These are phyloP conservation scores for Diplolepis rosae DNA, from an alignment of 2,888 invertebrate genomes.

Conservation along the genomic window DNA sequence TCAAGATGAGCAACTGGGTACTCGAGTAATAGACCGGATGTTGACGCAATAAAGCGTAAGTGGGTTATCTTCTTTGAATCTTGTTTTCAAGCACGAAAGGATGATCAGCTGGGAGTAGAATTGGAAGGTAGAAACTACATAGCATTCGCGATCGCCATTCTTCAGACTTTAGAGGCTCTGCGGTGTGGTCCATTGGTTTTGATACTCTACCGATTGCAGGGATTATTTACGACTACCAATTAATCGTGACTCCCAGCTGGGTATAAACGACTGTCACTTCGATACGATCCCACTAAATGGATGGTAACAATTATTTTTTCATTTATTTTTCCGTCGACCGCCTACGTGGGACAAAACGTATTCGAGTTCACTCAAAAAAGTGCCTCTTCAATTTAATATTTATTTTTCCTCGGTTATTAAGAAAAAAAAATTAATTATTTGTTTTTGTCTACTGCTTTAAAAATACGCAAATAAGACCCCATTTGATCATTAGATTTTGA, in stretches of 20 bases:
- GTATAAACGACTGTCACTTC: constrained; percentile 24
- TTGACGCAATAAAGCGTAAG: background rate
- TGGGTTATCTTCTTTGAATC: constrained; percentile 27
- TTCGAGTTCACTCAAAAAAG: background rate
- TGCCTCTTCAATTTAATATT: background rate
- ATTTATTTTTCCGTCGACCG: background rate
- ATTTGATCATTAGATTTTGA: too few relatives aligned
- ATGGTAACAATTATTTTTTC: constrained; percentile 11
- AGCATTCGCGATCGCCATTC: constrained; percentile 5
- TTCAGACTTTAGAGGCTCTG: constrained; percentile 17
- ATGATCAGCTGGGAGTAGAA: background rate
- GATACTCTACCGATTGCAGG: constrained; percentile 36
- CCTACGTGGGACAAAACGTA: constrained; percentile 7
- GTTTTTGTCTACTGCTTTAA: too few relatives aligned
- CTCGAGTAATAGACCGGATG: background rate
- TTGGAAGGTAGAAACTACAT: constrained; percentile 11
- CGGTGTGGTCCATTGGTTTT: constrained; percentile 24
- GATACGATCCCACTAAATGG: constrained; percentile 4
- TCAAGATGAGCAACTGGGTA: background rate
- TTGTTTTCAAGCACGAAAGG: background rate
- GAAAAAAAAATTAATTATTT: too few relatives aligned
- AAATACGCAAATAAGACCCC: too few relatives aligned
- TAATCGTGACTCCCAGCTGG: constrained; percentile 40
- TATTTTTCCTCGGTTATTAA: too few relatives aligned
- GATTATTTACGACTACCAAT: constrained; percentile 42